Conservation (phyloP, 2,888 invertebrate species). For the Deroplatys truncata region DNA sequence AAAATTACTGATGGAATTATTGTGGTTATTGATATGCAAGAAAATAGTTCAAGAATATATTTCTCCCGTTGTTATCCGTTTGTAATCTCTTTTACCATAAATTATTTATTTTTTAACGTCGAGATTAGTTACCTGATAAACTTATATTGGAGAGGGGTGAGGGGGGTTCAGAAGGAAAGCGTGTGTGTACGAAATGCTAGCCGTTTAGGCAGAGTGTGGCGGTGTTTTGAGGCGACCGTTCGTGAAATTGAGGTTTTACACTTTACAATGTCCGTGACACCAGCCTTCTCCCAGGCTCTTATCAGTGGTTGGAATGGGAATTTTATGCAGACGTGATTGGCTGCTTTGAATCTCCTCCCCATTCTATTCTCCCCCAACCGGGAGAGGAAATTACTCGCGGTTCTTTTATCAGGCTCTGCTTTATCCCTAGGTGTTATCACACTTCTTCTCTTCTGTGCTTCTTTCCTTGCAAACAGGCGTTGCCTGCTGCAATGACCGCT, state of each 20-base stretch:
- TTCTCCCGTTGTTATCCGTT: too few relatives aligned
- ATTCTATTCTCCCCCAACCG: constrained; percentile 10
- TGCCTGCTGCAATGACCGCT: not conserved
- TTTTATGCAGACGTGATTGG: constrained; percentile 31
- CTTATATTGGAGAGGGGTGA: too few relatives aligned
- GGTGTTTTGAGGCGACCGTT: not conserved
- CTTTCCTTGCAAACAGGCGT: not conserved
- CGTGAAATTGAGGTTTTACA: constrained; percentile 14
- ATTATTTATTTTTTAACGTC: too few relatives aligned
- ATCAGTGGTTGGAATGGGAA: constrained; percentile 27
- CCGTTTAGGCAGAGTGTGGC: not conserved
- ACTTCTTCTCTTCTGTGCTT: not conserved
- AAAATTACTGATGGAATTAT: too few relatives aligned
- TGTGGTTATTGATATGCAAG: too few relatives aligned
- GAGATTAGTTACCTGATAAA: not conserved
- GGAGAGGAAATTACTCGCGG: not conserved
- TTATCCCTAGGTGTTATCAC: not conserved
- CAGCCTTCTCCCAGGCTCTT: constrained; percentile 11
- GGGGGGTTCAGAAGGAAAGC: not conserved
- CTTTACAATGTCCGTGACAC: constrained; percentile 3
- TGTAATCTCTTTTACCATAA: too few relatives aligned
- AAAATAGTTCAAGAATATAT: too few relatives aligned
- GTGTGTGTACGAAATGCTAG: too few relatives aligned
- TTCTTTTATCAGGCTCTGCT: constrained; percentile 2
- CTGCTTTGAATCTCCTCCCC: constrained; percentile 26